Evolutionary conservation across 2,797 vertebrate species (phyloP).

Genomic region (Takifugu ocellatus): DNA sequence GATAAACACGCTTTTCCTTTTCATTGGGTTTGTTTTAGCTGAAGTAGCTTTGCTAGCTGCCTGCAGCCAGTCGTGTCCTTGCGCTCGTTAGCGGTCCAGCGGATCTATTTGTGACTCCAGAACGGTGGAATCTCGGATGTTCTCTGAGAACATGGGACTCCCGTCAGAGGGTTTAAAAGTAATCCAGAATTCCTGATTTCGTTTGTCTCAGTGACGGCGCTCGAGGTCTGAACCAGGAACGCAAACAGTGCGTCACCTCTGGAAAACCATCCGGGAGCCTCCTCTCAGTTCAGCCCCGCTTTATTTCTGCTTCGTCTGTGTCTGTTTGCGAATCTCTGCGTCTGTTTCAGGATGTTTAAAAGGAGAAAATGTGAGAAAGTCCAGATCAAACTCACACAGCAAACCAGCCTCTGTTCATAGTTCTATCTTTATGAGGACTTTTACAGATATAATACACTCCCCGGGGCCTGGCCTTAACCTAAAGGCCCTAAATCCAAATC

Average conservation of each 20-base stretch:
- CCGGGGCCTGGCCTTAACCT: no score
- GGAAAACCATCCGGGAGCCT: slow-evolving; percentile 14
- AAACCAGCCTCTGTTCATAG: no score
- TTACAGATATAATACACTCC: no score
- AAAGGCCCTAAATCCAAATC: no score
- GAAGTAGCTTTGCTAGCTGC: no score
- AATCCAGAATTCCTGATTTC: slow-evolving; percentile 28
- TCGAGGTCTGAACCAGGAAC: slow-evolving; percentile 25
- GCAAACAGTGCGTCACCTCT: slow-evolving; percentile 26
- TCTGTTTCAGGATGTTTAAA: slow-evolving; percentile 14
- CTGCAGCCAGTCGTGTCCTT: no score
- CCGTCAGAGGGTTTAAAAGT: slow-evolving; percentile 11
- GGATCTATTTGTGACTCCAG: no score
- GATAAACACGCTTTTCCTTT: no score
- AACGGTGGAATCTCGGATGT: not conserved
- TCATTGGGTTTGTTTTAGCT: no score
- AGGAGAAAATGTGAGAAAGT: slow-evolving; percentile 18
- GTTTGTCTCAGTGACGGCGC: slow-evolving; percentile 6
- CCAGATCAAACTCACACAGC: slow-evolving; percentile 19
- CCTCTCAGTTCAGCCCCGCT: slow-evolving; percentile 14
- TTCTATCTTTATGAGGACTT: no score
- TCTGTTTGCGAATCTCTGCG: not conserved
- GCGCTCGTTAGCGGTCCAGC: no score
- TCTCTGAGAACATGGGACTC: slow-evolving; percentile 2
- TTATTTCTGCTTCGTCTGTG: slow-evolving; percentile 11